Evolutionary conservation across 2,113 vertebrate genomes (phyloP), one percentile per base, ranked within the genome.

Genomic region (Sarotherodon lohbergeri): DNA sequence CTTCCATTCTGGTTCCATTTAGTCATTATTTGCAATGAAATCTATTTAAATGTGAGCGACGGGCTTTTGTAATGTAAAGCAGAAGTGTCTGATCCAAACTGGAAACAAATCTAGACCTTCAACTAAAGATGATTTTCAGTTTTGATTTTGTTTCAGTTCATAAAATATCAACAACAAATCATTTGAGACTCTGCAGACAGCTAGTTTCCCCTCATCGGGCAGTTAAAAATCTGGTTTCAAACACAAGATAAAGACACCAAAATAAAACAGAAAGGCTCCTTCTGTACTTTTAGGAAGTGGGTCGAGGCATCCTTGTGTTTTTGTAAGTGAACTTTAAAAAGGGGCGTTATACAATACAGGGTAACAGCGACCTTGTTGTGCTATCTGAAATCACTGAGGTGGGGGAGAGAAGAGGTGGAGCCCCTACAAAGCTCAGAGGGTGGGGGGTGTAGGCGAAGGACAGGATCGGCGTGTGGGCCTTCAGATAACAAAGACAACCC

Each of bases 401-500:
- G 63, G 63, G 63, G 24, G 36, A 54, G 36, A 79, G 55, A 84
- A 32, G 56, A 82, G 57, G 57, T 43, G 85, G 57, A 81, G 80
- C 66, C 50, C 11, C 9, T 54, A 22, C 43, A 34, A 50, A 55
- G 52, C n/a, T 36, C 5, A 34, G 66, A 39, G 4, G 39, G 66
- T 48, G 29, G 80, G 80, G 8, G 10, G 22, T 14, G 50, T 5
- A 32, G 22, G 66, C 17, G 10, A 6, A 32, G 24, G 22, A 46
- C 4, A 22, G 10, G 9, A 81, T 82, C 81, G 85, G 83, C 81
- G 81, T 50, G 80, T 61, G 76, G 85, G 48, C 78, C 82, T 55
- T 87, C 63, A 90, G 90, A 89, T 81, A 89, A 94, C 92, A 95
- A 93, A 94, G 88, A 94, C 87, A 36, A 24, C 27, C 91, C 91